A percentile compares a stretch with the other conserved stretches of the same genome.
These are phyloP conservation scores for Pocillopora grandis DNA, from an alignment of 92 coral and sea anemone species.

Conservation along the genomic window DNA sequence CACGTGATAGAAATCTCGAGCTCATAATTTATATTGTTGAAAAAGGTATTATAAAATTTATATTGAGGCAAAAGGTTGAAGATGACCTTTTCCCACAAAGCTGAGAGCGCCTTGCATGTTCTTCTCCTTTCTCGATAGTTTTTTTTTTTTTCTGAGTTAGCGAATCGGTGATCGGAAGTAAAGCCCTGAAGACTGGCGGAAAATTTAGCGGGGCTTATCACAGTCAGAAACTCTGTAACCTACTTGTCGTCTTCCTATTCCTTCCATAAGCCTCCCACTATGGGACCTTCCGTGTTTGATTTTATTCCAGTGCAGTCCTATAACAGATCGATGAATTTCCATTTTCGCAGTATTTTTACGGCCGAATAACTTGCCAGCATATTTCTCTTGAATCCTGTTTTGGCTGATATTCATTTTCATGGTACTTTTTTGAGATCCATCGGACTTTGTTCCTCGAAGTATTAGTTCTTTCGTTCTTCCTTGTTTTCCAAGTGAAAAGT, in stretches of 20 bases:
- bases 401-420: not conserved
- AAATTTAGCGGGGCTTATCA: too few relatives aligned
- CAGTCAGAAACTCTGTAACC: not conserved
- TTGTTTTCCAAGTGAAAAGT: not conserved
- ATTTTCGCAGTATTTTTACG: not conserved
- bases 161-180: too few relatives aligned
- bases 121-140: too few relatives aligned
- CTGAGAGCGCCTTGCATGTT: too few relatives aligned
- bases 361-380: not conserved
- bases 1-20: too few relatives aligned
- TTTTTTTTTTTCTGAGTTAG: too few relatives aligned
- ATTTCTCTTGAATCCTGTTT: not conserved
- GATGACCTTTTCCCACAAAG: too few relatives aligned
- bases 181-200: too few relatives aligned
- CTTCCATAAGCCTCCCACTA: not conserved
- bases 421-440: not conserved
- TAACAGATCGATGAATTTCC: not conserved
- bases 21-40: too few relatives aligned
- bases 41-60: too few relatives aligned
- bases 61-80: too few relatives aligned
- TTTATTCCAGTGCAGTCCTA: not conserved
- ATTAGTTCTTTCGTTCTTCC: too few relatives aligned
- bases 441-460: not conserved
- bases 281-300: constrained; percentile 1
- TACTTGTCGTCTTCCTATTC: constrained; percentile 21